A percentile compares a stretch with the other conserved stretches of the same genome.
phyloP scores from a whole-genome alignment of 2,888 invertebrate genomes.

The Nomada ferruginata region DNA sequence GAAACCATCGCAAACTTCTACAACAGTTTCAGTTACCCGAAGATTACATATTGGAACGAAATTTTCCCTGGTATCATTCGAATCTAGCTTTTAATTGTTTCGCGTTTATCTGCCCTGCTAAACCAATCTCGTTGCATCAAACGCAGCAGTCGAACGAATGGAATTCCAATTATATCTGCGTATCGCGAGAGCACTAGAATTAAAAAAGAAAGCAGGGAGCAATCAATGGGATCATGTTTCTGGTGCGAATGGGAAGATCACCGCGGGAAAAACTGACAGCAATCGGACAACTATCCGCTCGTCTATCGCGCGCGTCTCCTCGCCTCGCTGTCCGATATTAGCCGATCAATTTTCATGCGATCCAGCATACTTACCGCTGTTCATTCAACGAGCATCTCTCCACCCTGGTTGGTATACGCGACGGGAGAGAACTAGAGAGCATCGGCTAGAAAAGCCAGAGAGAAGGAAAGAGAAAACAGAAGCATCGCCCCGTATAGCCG shows the following conservation, averaged over 20 bases:
- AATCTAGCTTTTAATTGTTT: slow-evolving; percentile 3
- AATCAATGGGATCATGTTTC: not conserved
- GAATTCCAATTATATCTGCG: slow-evolving; percentile 6
- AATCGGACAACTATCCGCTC: slow-evolving; percentile 26
- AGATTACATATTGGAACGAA: slow-evolving; percentile 32
- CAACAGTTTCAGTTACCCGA: slow-evolving; percentile 27
- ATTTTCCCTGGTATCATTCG: slow-evolving; percentile 28
- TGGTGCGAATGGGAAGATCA: not conserved
- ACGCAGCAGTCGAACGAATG: not conserved
- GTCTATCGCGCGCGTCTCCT: slow-evolving; percentile 2
- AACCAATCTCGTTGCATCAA: not conserved
- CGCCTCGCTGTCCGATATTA: slow-evolving; percentile 56
- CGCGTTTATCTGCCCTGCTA: not conserved
- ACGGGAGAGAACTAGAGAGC: not conserved
- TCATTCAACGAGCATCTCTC: slow-evolving; percentile 48
- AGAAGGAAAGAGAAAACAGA: slow-evolving; percentile 37
- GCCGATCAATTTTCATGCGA: slow-evolving; percentile 65
- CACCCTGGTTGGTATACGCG: slow-evolving; percentile 11
- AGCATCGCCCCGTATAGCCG: slow-evolving; percentile 50
- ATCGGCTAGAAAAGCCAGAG: slow-evolving; percentile 1
- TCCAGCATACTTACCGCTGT: slow-evolving; percentile 52
- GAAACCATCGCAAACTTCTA: slow-evolving; percentile 19
- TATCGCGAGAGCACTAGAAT: not conserved
- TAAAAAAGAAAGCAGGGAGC: no score
- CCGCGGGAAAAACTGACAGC: not conserved